Percentiles rank a stretch among this genome's conserved stretches.
phyloP scores from a whole-genome alignment of 1,140 invertebrate genomes.

The Drosophila neocordata region DNA sequence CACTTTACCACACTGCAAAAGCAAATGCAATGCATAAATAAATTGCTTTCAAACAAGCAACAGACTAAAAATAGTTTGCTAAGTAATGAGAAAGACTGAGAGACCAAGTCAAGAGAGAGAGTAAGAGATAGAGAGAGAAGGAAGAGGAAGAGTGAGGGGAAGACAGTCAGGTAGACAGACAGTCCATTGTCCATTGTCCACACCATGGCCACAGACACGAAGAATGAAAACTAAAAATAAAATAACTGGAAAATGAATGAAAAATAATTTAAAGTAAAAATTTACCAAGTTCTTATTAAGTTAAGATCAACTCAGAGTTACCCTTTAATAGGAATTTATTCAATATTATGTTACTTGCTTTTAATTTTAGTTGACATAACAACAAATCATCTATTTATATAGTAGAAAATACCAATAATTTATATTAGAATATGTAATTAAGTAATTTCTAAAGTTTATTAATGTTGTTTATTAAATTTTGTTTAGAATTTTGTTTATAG shows the following conservation, averaged over 20 bases:
- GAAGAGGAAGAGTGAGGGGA: neutral
- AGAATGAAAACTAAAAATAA: conserved; percentile 7
- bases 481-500: too few relatives aligned
- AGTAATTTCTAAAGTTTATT: too few relatives aligned
- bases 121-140: neutral
- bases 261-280: neutral
- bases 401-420: too few relatives aligned
- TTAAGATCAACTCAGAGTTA: neutral
- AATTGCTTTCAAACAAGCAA: conserved; percentile 12
- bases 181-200: conserved; percentile 8
- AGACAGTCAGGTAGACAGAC: neutral
- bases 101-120: conserved; percentile 1
- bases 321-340: neutral
- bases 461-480: too few relatives aligned
- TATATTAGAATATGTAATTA: too few relatives aligned
- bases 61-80: conserved; percentile 49
- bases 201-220: conserved; percentile 6
- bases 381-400: too few relatives aligned
- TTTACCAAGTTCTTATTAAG: neutral
- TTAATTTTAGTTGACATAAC: too few relatives aligned
- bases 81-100: conserved; percentile 16
- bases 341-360: too few relatives aligned
- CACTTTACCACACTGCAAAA: conserved; percentile 41
- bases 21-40: conserved; percentile 49
- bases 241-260: neutral